Percentiles rank a stretch among this genome's conserved stretches.
Evolutionary conservation across 2,888 invertebrate species (phyloP).

Genomic region (Synanthedon vespiformis): DNA sequence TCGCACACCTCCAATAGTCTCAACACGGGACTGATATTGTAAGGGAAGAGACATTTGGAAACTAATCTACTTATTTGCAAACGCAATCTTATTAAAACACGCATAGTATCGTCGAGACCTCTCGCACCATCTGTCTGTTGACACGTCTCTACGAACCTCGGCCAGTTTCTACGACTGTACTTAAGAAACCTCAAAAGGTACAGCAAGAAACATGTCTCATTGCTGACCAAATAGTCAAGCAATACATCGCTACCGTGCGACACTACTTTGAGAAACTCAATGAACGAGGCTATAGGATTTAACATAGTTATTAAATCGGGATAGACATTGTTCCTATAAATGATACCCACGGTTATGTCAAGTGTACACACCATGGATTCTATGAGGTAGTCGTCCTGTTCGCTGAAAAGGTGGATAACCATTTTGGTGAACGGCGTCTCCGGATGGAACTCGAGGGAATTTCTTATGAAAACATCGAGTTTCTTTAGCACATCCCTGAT

Average conservation of each 20-base stretch:
- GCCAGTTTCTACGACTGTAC: conserved; percentile 86
- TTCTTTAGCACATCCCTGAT: conserved; percentile 86
- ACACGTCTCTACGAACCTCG: conserved; percentile 83
- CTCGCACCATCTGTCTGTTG: conserved; percentile 70
- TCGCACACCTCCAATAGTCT: conserved; percentile 87
- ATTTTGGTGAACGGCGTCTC: conserved; percentile 90
- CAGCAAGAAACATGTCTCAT: conserved; percentile 89
- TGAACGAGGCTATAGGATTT: conserved; percentile 88
- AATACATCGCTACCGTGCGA: conserved; percentile 85
- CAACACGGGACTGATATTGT: conserved; percentile 89
- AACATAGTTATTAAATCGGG: conserved; percentile 85
- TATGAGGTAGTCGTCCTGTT: conserved; percentile 91
- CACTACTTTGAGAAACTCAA: conserved; percentile 86
- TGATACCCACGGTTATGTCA: conserved; percentile 88
- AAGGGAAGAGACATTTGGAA: conserved; percentile 85
- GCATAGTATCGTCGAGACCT: conserved; percentile 85
- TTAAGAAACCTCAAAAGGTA: conserved; percentile 88
- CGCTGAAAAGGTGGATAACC: conserved; percentile 87
- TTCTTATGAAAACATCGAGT: conserved; percentile 84
- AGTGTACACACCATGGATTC: conserved; percentile 93
- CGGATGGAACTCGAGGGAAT: conserved; percentile 85
- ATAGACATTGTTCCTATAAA: conserved; percentile 83
- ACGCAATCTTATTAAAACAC: conserved; percentile 82
- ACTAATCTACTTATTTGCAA: conserved; percentile 86
- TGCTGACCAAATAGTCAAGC: conserved; percentile 87